These are phyloP conservation scores for Mixornis gularis DNA, from an alignment of 2,113 vertebrate genomes.

Conservation along the genomic window DNA sequence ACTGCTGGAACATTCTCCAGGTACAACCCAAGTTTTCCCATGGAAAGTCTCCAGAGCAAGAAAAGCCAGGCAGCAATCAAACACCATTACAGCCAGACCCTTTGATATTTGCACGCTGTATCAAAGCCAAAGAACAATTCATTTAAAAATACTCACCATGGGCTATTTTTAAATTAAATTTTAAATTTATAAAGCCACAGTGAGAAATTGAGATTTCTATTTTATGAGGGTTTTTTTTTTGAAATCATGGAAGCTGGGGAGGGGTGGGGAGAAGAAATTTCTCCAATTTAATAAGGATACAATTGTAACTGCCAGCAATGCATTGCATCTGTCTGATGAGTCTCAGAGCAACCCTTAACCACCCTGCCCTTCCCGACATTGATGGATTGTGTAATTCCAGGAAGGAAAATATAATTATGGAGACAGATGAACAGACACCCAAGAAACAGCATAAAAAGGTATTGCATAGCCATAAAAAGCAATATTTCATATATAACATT, in stretches of 20 bases:
- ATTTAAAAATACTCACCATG: neutral
- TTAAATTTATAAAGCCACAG: neutral
- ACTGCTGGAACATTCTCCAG: neutral
- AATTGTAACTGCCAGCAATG: conserved; percentile 17
- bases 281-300: neutral
- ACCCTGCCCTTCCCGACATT: conserved; percentile 34
- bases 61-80: neutral
- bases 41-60: neutral
- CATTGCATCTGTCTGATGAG: conserved; percentile 22
- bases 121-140: conserved; percentile 17
- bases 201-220: neutral
- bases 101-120: neutral
- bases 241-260: neutral
- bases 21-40: neutral
- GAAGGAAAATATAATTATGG: conserved; percentile 58
- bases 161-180: conserved; percentile 27
- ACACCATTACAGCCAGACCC: neutral
- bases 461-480: conserved; percentile 21
- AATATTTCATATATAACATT: conserved; percentile 44
- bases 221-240: neutral
- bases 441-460: conserved; percentile 45
- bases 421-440: conserved; percentile 58
- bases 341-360: conserved; percentile 42
- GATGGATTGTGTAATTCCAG: conserved; percentile 58
- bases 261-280: neutral